Conservation (phyloP, 2,113 vertebrate genomes). For the Isichthys henryi region DNA sequence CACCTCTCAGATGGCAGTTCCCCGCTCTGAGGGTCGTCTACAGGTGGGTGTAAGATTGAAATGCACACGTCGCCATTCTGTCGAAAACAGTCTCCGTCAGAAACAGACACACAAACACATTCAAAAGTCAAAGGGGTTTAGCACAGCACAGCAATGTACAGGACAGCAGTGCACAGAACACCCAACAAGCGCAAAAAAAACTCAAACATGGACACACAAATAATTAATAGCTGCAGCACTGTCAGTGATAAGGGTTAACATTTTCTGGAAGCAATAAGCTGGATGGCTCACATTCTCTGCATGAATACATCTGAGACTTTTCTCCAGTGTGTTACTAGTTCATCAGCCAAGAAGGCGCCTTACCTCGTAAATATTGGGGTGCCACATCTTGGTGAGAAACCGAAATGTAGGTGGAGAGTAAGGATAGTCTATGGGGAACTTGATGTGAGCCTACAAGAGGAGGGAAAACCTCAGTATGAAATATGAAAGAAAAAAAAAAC, state of each 20-base stretch:
- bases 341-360: slow-evolving; percentile 29
- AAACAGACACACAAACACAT: not conserved
- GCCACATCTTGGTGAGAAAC: slow-evolving; percentile 99
- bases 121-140: not conserved
- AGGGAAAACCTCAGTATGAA: not conserved
- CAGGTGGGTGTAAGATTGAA: slow-evolving; percentile 95
- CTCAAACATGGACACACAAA: not conserved
- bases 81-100: slow-evolving; percentile 5
- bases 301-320: not conserved
- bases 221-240: not conserved
- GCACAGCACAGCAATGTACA: not conserved
- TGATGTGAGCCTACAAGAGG: slow-evolving; percentile 84
- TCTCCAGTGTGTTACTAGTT: not conserved
- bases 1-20: slow-evolving; percentile 96
- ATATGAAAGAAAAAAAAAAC: too few relatives aligned
- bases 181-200: not conserved
- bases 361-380: slow-evolving; percentile 99
- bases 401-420: slow-evolving; percentile 97
- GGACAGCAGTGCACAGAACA: not conserved
- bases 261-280: not conserved
- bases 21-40: slow-evolving; percentile 96
- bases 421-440: slow-evolving; percentile 95
- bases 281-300: not conserved
- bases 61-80: slow-evolving; percentile 98
- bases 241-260: not conserved